Base-by-base conservation (phyloP, 2,113 vertebrate species). In the Ctenodactylus gundi region DNA sequence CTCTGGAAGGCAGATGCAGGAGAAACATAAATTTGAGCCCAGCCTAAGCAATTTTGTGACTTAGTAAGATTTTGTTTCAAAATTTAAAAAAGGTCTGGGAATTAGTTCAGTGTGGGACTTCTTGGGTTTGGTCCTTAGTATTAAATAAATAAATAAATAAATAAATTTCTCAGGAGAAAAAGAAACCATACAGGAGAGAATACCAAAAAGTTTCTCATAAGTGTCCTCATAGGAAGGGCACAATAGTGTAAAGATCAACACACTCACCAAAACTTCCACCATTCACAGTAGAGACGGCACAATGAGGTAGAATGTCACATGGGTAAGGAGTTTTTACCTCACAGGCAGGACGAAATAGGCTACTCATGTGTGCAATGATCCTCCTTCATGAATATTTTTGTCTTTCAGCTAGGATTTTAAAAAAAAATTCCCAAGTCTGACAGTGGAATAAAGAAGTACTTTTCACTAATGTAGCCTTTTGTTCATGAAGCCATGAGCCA, bases 401-500 rank as follows among this genome's bases (percentile, higher is more conserved):
- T 85, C 77, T 93, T 94, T 83, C 39, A 84, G 72, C 53, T 92
- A 81, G 21, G 27, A 84, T 53, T 93, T 72, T 29, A 49, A 23
- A 41, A 72, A 51, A 76, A 92, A 70, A 77, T 34, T 70, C n/a
- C 60, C 36, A 73, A 55, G 36, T 77, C 53, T 94, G 77, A 77
- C 39, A 70, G 13, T 49, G 91, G 70, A 84, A 94, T 95, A 65
- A 90, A 90, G 85, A 91, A 76, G 70, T 46, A 39, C 65, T 80
- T 95, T 49, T 89, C 62, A 84, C 72, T 93, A 92, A 90, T 90
- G 65, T 67, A 85, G 64, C 36, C 29, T 23, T 92, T 95, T 96
- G 76, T 76, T 96, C 46, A 44, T 62, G 78, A 93, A 70, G 76
- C 41, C 53, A 34, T 53, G 70, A 92, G 80, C 92, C 85, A 90